Evolutionary conservation across 2,888 invertebrate species (phyloP).

Genomic region (Ennomos quercinarius): DNA sequence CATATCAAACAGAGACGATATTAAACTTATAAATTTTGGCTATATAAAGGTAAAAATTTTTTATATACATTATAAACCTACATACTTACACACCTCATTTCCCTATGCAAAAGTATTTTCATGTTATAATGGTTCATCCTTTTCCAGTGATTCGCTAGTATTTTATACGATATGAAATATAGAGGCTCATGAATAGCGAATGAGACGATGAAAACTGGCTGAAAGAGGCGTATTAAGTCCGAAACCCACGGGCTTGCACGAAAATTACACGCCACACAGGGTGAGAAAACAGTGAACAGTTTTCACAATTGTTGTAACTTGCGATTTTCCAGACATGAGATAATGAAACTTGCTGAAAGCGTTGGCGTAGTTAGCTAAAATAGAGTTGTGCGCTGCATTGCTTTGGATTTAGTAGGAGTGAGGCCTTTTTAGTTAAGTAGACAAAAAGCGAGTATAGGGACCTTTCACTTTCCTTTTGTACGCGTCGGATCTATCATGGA

Average conservation of each 20-base stretch:
- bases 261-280: slow-evolving; percentile 7
- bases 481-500: slow-evolving; percentile 29
- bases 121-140: slow-evolving; percentile 38
- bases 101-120: slow-evolving; percentile 15
- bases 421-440: slow-evolving; percentile 17
- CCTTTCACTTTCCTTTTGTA: slow-evolving; percentile 26
- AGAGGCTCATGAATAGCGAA: slow-evolving; percentile 69
- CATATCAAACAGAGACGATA: too few relatives aligned
- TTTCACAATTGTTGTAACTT: neutral
- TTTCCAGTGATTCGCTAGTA: slow-evolving; percentile 44
- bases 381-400: too few relatives aligned
- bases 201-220: slow-evolving; percentile 64
- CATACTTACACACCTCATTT: neutral
- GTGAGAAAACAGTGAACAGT: neutral
- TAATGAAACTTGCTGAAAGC: too few relatives aligned
- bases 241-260: slow-evolving; percentile 8
- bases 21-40: too few relatives aligned
- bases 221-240: slow-evolving; percentile 49
- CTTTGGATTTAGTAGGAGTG: neutral
- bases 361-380: too few relatives aligned
- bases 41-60: too few relatives aligned
- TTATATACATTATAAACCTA: too few relatives aligned
- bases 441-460: slow-evolving; percentile 31
- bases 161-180: slow-evolving; percentile 63
- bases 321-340: neutral